Conservation (phyloP, 2,888 invertebrate species). For the Hedya salicella region DNA sequence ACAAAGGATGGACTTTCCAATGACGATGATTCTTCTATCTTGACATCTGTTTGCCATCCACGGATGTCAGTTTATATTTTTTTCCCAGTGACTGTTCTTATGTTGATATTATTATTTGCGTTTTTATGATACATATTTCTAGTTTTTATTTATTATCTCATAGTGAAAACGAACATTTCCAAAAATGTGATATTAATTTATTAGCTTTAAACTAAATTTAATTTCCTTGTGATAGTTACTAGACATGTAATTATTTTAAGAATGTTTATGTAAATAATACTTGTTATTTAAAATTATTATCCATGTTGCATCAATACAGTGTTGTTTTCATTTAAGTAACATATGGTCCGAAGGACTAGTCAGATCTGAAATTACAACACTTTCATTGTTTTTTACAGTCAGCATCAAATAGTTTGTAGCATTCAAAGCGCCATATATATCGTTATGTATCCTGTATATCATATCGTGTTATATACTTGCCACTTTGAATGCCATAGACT, state of each 20-base stretch:
- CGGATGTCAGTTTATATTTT: slow-evolving; percentile 91
- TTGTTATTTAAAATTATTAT: neutral
- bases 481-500: too few species aligned
- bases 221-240: slow-evolving; percentile 20
- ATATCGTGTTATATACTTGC: too few species aligned
- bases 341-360: too few species aligned
- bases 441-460: too few species aligned
- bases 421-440: too few species aligned
- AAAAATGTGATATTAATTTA: slow-evolving; percentile 82
- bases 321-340: neutral
- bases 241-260: neutral
- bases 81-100: slow-evolving; percentile 91
- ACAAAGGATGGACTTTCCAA: slow-evolving; percentile 92
- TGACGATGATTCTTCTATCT: slow-evolving; percentile 89
- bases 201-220: slow-evolving; percentile 55
- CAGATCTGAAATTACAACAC: too few species aligned
- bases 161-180: slow-evolving; percentile 76
- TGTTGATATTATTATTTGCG: slow-evolving; percentile 91
- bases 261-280: slow-evolving; percentile 6
- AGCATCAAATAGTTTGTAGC: too few species aligned
- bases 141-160: slow-evolving; percentile 64
- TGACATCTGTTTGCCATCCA: slow-evolving; percentile 92
- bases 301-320: neutral
- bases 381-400: too few species aligned
- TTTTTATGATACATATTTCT: slow-evolving; percentile 87